Evolutionary conservation across 2,113 vertebrate species (phyloP).

Genomic region (Uria aalge): DNA sequence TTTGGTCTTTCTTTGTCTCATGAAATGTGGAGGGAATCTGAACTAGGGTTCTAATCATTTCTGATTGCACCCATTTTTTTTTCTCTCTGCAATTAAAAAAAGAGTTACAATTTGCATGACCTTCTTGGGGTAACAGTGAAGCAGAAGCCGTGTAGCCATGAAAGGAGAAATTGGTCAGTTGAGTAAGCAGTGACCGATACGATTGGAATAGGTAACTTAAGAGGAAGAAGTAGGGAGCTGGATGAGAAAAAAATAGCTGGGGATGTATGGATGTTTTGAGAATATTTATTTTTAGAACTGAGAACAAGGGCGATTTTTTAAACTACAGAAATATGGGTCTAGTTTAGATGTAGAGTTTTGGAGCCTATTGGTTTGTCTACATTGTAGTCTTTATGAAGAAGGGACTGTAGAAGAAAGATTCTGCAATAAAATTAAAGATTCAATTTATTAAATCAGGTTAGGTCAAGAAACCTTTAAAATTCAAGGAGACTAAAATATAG

Average conservation of each 20-base stretch:
- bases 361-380: background rate
- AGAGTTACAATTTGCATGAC: background rate
- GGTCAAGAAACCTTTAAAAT: background rate
- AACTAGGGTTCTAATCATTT: slow-evolving; percentile 44
- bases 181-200: background rate
- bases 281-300: background rate
- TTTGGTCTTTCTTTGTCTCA: slow-evolving; percentile 65
- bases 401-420: background rate
- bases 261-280: background rate
- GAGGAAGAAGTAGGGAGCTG: background rate
- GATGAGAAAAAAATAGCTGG: background rate
- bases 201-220: background rate
- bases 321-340: background rate
- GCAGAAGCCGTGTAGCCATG: background rate
- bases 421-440: background rate
- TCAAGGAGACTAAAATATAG: background rate
- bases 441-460: background rate
- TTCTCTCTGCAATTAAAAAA: background rate
- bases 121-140: background rate
- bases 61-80: slow-evolving; percentile 50
- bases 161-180: background rate
- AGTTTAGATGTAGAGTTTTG: background rate
- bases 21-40: slow-evolving; percentile 63
- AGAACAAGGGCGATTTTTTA: background rate
- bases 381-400: background rate